Base-by-base conservation (phyloP, 2,888 invertebrate species). In the Balanococcus diminutus region DNA sequence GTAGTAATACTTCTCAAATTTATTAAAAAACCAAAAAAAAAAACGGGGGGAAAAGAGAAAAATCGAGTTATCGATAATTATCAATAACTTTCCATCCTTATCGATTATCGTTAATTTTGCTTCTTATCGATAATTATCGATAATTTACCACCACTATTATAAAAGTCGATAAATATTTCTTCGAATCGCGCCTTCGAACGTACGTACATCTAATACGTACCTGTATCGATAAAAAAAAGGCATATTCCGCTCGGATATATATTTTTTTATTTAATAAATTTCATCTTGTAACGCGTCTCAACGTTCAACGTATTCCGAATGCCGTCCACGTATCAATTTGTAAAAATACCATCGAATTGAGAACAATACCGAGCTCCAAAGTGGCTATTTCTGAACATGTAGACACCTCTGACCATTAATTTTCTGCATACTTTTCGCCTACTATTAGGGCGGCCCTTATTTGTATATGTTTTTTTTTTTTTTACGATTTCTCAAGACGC, bases 371-470 rank as follows among this genome's bases (percentile, higher is more conserved):
- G 19, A 16, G 9, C 36, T n/a, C n/a, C 22, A 56, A 56, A 56
- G 56, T 56, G 56, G 56, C 56, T 22, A 56, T 56, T 56, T 56
- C 22, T 14, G 22, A 56, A 56, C 56, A 22, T 28, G 19, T 36
- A 79, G 75, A 79, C 75, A 79, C 75, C 32, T 79, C 36, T 79
- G 75, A 79, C 75, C 75, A 79, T 79, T 79, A 79, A 79, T 79
- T 79, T 79, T 79, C 36, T 36, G 31, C 67, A 67, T 67, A 67
- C 16, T 67, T 67, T 67, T 28, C 14, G 56, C 56, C 22, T 56
- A 46, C 42, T 14, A 42, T 11, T 14, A 11, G 9, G 46, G n/a
- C n/a, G n/a, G n/a, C n/a, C n/a, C n/a, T n/a, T n/a, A n/a, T n/a
- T n/a, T n/a, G n/a, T n/a, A n/a, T n/a, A n/a, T n/a, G n/a, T n/a